A percentile compares a stretch with the other conserved stretches of the same genome.
Evolutionary conservation across 2,888 invertebrate species (phyloP).

Genomic region (Lottia scabra): DNA sequence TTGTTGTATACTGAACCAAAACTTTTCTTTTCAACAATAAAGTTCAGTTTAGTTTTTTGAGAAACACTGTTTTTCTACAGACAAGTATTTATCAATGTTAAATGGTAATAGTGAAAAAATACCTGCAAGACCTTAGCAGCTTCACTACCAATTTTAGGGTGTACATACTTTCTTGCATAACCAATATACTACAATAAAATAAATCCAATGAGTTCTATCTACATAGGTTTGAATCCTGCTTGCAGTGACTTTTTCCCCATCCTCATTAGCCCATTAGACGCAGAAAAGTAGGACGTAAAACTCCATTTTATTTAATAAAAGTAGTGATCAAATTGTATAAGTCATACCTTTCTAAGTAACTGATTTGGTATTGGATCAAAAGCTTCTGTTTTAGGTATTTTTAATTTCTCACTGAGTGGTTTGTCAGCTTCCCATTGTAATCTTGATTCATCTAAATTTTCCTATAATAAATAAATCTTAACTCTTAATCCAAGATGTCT

Average conservation of each 20-base stretch:
- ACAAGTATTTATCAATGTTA: too few species aligned
- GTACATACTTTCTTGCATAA: constrained; percentile 88
- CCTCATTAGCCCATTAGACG: too few species aligned
- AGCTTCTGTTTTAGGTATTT: constrained; percentile 74
- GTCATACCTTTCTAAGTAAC: constrained; percentile 79
- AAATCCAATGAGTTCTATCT: too few species aligned
- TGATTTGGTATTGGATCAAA: constrained; percentile 81
- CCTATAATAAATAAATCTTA: constrained; percentile 22
- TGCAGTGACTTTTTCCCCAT: too few species aligned
- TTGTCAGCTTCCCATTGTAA: constrained; percentile 56
- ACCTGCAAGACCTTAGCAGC: constrained; percentile 76
- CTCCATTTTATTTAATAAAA: too few species aligned
- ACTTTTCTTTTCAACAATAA: too few species aligned
- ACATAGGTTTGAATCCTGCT: too few species aligned
- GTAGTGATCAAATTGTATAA: too few species aligned
- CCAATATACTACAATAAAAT: constrained; percentile 79
- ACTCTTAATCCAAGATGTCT: neutral
- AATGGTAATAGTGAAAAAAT: neutral
- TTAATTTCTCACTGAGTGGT: constrained; percentile 75
- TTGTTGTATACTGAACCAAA: too few species aligned
- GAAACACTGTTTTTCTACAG: neutral
- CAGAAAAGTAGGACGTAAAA: too few species aligned
- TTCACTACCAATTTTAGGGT: constrained; percentile 80
- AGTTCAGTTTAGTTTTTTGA: neutral
- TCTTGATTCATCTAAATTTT: constrained; percentile 43